phyloP scores from a whole-genome alignment of 2,113 vertebrate species.

The Microtus oregoni region DNA sequence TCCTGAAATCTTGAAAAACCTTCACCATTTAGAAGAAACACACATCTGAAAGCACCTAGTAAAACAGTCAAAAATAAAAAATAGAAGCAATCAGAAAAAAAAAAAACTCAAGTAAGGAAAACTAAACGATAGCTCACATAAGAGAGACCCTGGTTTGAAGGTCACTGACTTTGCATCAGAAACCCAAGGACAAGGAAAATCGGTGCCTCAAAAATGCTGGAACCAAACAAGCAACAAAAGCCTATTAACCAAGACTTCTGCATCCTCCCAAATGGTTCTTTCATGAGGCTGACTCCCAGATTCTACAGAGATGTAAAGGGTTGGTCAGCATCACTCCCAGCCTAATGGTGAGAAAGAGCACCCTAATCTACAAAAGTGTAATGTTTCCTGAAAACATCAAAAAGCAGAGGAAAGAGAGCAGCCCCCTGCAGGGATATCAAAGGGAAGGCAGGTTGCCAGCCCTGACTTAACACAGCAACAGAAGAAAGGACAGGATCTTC shows the following conservation, averaged over 20 bases:
- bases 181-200: not conserved
- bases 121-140: not conserved
- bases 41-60: not conserved
- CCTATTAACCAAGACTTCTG: not conserved
- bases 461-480: not conserved
- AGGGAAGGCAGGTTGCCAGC: not conserved
- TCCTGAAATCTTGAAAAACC: not conserved
- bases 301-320: constrained; percentile 13
- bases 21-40: not conserved
- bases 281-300: not conserved
- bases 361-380: constrained; percentile 45
- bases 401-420: constrained; percentile 32
- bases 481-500: not conserved
- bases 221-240: not conserved
- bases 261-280: not conserved
- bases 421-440: constrained; percentile 58
- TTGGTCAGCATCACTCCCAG: not conserved
- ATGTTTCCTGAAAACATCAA: constrained; percentile 65
- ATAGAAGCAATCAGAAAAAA: not conserved
- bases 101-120: not conserved
- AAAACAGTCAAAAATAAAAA: constrained; percentile 9
- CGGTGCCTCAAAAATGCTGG: not conserved
- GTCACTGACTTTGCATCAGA: not conserved
- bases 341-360: constrained; percentile 53
- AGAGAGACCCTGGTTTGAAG: not conserved